phyloP scores from a whole-genome alignment of 2,797 vertebrate species.

The Salmo trutta region DNA sequence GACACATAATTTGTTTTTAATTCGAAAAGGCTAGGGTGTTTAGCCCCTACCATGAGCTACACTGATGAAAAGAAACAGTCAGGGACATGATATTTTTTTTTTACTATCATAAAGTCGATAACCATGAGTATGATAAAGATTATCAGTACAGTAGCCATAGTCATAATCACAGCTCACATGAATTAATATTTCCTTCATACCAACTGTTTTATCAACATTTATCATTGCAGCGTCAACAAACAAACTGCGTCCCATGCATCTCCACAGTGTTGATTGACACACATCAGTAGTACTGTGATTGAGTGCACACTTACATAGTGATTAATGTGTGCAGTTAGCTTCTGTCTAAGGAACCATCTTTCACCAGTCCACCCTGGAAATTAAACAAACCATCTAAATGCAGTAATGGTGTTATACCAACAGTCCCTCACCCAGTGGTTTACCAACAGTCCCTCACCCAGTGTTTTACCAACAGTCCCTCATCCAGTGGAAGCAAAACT shows the following conservation, averaged over 20 bases:
- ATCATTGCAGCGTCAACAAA: not conserved
- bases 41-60: too few species aligned
- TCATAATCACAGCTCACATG: not conserved
- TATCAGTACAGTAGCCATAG: too few species aligned
- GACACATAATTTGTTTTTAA: too few species aligned
- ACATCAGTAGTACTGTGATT: not conserved
- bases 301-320: not conserved
- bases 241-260: not conserved
- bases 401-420: not conserved
- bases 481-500: slow-evolving; percentile 35
- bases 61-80: too few species aligned
- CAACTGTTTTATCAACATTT: not conserved
- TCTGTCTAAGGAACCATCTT: not conserved
- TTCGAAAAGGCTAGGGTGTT: too few species aligned
- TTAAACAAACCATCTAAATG: not conserved
- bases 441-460: slow-evolving; percentile 10
- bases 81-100: too few species aligned
- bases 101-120: too few species aligned
- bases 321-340: not conserved
- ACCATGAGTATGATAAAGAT: too few species aligned
- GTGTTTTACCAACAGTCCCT: slow-evolving; percentile 32
- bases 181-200: not conserved
- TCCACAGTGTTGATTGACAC: not conserved
- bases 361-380: not conserved
- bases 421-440: too few species aligned